phyloP scores from a whole-genome alignment of 2,888 invertebrate genomes.

The Drosophila testacea region DNA sequence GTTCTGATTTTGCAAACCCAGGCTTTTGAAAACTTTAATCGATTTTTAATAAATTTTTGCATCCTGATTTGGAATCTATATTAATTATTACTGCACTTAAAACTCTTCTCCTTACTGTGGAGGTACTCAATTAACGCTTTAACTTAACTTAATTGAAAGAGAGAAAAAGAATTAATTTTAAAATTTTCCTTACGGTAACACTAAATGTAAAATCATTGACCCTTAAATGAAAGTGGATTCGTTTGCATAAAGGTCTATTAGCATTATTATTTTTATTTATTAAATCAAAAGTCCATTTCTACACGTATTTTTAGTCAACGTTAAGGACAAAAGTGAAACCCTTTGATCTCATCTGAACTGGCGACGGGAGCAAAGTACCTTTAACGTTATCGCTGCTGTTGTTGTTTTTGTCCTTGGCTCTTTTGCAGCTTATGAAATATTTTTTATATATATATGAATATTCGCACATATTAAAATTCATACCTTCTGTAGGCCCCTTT shows the following conservation, averaged over 20 bases:
- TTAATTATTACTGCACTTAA: too few relatives aligned
- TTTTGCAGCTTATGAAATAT: conserved; percentile 54
- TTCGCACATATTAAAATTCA: conserved; percentile 74
- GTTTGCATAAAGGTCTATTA: conserved; percentile 9
- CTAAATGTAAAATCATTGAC: conserved; percentile 12
- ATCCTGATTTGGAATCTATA: too few relatives aligned
- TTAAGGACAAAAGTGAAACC: conserved; percentile 38
- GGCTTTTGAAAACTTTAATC: too few relatives aligned
- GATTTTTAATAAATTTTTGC: too few relatives aligned
- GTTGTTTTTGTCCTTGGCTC: conserved; percentile 40
- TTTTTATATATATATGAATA: conserved; percentile 56
- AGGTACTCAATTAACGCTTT: not conserved
- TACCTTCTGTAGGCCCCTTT: conserved; percentile 48
- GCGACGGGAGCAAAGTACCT: not conserved
- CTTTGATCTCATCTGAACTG: conserved; percentile 51
- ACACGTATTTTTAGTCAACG: conserved; percentile 17
- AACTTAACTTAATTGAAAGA: not conserved
- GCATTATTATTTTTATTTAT: conserved; percentile 1
- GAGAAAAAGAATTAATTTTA: conserved; percentile 10
- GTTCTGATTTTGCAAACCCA: too few relatives aligned
- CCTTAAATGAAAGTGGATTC: not conserved
- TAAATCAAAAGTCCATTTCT: conserved; percentile 26
- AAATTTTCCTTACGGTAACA: conserved; percentile 3
- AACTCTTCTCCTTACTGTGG: not conserved
- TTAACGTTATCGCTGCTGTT: conserved; percentile 12